Evolutionary conservation across 2,888 invertebrate genomes (phyloP), one percentile per base, ranked within the genome.

Genomic region (Iselma pallidipennis): DNA sequence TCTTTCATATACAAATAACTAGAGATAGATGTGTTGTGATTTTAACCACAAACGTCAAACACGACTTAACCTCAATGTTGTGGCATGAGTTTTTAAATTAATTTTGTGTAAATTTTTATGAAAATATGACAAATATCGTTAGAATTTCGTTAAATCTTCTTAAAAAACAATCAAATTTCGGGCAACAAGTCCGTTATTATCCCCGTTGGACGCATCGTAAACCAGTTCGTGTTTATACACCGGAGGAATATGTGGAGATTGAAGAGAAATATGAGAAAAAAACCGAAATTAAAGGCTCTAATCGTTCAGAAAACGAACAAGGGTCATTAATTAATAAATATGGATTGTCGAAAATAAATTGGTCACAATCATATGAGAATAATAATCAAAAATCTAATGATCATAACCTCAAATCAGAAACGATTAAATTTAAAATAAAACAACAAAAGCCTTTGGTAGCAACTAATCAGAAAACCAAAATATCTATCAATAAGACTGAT

Each of bases 121-220:
- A 14, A 4, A 33, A 37, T 16, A 16, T 37, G 16, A 2, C 16
- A 5, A 37, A 16, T 16, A 16, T 16, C 3, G 6, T 37, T 2
- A 37, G 7, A 7, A 37, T 16, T 37, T 16, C 16, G 7, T 37
- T 37, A 1, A 37, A 37, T 37, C 7, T 29, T 51, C 4, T 21
- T 58, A 52, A 37, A 26, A 55, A 55, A 52, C 29, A 42, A n/a
- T 21, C 42, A n/a, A 54, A 51, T 51, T 28, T 10, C 21, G 61
- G 66, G n/a, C n/a, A n/a, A 14, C 73, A 74, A 65, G 61, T 72
- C 37, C 67, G 77, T 14, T 67, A 58, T 67, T 74, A 78, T 53
- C 70, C 78, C 10, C 82, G 85, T 70, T 87, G 86, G 85, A 67
- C 78, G 63, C 84, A 84, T 70, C 84, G 89, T 57, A 80, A 74